These are phyloP conservation scores for Nasonovia ribisnigri DNA, from an alignment of 2,888 invertebrate species.

Conservation along the genomic window DNA sequence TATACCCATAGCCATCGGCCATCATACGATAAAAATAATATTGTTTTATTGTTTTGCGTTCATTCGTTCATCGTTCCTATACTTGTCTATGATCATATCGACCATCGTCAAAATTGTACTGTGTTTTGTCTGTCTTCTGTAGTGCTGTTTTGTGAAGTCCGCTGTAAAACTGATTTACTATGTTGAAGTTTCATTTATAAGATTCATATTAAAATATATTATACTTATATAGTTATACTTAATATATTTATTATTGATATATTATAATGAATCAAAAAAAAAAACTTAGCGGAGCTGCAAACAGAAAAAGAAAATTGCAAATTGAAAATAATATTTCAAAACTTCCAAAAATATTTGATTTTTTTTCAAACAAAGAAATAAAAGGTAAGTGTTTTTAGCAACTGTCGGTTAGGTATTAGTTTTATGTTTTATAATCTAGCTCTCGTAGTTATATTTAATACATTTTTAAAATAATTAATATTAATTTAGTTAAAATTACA, in stretches of 20 bases:
- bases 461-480: too few relatives aligned
- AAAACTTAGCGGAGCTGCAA: constrained; percentile 26
- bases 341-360: constrained; percentile 7
- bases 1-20: not conserved
- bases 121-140: constrained; percentile 10
- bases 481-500: too few relatives aligned
- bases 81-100: not conserved
- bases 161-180: constrained; percentile 14
- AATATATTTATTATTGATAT: constrained; percentile 8
- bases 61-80: not conserved
- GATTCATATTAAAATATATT: not conserved
- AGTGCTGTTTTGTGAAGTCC: constrained; percentile 25
- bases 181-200: not conserved
- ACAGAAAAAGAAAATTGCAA: constrained; percentile 23
- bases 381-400: not conserved
- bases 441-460: too few relatives aligned
- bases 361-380: not conserved
- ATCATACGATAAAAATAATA: constrained; percentile 23
- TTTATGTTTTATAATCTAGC: too few relatives aligned
- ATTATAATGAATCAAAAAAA: constrained; percentile 27
- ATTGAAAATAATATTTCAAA: constrained; percentile 25
- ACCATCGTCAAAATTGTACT: constrained; percentile 18
- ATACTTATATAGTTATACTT: constrained; percentile 28
- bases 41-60: constrained; percentile 11
- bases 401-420: too few relatives aligned